phyloP scores from a whole-genome alignment of 2,888 invertebrate species.

The Arctia plantaginis region DNA sequence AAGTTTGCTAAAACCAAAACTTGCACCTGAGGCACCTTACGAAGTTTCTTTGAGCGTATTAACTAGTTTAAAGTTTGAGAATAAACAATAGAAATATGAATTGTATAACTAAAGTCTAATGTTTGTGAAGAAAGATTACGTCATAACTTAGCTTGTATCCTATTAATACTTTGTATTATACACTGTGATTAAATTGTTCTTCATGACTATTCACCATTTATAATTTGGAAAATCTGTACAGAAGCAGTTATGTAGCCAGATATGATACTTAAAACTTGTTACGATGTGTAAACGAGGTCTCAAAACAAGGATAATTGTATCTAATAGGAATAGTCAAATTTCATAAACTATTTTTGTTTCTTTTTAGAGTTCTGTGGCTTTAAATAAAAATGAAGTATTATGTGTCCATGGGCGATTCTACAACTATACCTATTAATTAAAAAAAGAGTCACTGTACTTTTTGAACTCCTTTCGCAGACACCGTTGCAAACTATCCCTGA shows the following conservation, averaged over 20 bases:
- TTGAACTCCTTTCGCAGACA: no score
- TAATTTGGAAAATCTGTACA: neutral
- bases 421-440: no score
- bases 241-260: neutral
- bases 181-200: neutral
- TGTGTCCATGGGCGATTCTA: no score
- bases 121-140: neutral
- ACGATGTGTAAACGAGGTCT: no score
- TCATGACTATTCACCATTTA: neutral
- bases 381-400: no score
- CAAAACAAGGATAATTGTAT: no score
- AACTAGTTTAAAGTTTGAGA: slow-evolving; percentile 18
- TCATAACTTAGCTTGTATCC: neutral
- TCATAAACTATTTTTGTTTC: no score
- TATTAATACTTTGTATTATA: neutral
- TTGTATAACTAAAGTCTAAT: slow-evolving; percentile 3
- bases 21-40: slow-evolving; percentile 32
- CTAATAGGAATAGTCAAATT: no score
- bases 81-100: slow-evolving; percentile 17
- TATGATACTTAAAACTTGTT: no score
- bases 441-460: no score
- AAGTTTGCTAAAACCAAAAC: slow-evolving; percentile 43
- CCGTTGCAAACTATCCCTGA: no score
- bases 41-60: slow-evolving; percentile 29
- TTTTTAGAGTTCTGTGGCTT: no score